Conservation (phyloP, 2,113 vertebrate genomes). For the Asarcornis scutulata region DNA sequence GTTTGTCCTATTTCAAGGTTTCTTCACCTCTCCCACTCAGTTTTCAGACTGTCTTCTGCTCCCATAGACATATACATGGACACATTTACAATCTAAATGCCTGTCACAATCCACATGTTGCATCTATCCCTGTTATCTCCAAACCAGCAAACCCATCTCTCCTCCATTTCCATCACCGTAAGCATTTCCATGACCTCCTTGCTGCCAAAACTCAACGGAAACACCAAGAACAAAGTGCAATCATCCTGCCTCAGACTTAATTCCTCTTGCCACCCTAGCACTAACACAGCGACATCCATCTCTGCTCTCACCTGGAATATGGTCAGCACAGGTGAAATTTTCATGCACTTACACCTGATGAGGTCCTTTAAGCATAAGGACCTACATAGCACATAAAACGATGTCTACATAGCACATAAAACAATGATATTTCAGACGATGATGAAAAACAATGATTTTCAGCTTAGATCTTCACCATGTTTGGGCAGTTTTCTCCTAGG, state of each 20-base stretch:
- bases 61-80: not conserved
- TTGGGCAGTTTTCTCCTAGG: not conserved
- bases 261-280: not conserved
- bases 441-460: no score
- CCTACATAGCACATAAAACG: not conserved
- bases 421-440: not conserved
- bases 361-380: fast-evolving
- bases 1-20: not conserved
- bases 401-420: not conserved
- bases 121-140: not conserved
- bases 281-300: not conserved
- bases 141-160: not conserved
- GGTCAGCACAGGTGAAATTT: not conserved
- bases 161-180: not conserved
- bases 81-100: not conserved
- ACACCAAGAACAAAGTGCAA: fast-evolving
- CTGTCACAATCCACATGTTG: not conserved
- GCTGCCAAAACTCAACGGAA: not conserved
- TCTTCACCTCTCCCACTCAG: not conserved
- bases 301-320: not conserved
- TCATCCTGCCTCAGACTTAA: not conserved
- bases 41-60: not conserved
- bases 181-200: not conserved
- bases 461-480: not conserved
- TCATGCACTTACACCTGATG: not conserved